Base-by-base conservation (phyloP, 2,888 invertebrate species). In the Heliconius erato region DNA sequence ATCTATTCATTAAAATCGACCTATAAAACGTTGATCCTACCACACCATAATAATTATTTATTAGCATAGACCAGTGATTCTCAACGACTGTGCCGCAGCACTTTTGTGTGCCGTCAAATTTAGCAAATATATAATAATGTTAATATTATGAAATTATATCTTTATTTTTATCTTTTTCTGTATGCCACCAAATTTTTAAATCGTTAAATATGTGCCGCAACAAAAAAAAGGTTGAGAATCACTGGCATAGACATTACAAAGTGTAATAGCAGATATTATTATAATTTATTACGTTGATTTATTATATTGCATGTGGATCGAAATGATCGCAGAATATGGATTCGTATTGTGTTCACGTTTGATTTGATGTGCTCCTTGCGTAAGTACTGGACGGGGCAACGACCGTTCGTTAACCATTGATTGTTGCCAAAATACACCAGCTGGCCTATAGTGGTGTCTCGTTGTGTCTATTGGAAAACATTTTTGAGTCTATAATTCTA, bases 361-460 rank as follows among this genome's bases (percentile, higher is more conserved):
- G 26, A 80, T 83, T 79, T 85, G 79, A 82, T 84, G 81, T 83
- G 81, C 83, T 81, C 49, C 80, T 72, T 82, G 84, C 83, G 74
- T 83, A 80, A 79, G 74, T 80, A 82, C 82, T 74, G 82, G 80
- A 74, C 76, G 79, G 87, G 79, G 84, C 86, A 83, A 85, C 80
- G 87, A 83, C 85, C 86, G 82, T 72, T 82, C 71, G 83, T 85
- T 85, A 83, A 59, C 83, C 83, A 86, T 85, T 76, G 84, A 83
- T 82, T 79, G 84, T 68, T 84, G 87, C 87, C 86, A 86, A 87
- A 86, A 83, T 26, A 65, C 49, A 79, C 80, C 83, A 85, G 84
- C 82, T 85, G 85, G 79, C 83, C 78, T n/a, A 79, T 71, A 40
- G 40, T 67, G 67, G 49, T 82, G 59, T 49, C 28, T 65, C 40